These are phyloP conservation scores for Coelinius sp. DNA, from an alignment of 2,888 invertebrate genomes.

Conservation along the genomic window DNA sequence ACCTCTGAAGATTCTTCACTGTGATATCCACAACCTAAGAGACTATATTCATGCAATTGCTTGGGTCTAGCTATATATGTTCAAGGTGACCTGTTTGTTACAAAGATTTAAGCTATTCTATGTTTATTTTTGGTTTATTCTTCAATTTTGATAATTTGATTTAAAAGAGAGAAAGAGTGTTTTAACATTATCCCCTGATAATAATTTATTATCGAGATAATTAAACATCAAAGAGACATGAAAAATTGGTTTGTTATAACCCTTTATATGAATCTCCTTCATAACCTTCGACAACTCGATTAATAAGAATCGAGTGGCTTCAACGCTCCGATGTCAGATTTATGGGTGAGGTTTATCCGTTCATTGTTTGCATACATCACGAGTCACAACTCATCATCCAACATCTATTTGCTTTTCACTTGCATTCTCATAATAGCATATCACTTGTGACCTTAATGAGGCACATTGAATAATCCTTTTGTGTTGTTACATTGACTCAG, in stretches of 20 bases:
- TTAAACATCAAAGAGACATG: too few species aligned
- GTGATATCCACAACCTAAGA: conserved; percentile 24
- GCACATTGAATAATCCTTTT: neutral
- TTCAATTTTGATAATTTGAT: too few species aligned
- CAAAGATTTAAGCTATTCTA: too few species aligned
- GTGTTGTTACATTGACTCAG: neutral
- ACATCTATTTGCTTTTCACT: neutral
- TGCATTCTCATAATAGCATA: neutral
- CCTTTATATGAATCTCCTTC: too few species aligned
- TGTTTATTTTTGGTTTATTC: too few species aligned
- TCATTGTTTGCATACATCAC: conserved; percentile 35
- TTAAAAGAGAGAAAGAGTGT: too few species aligned
- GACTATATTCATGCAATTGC: conserved; percentile 28
- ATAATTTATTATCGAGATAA: too few species aligned
- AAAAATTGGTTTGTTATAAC: too few species aligned
- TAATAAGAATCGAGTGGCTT: too few species aligned
- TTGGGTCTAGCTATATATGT: neutral
- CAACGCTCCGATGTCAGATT: neutral
- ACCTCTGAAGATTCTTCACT: neutral
- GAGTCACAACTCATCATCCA: conserved; percentile 23
- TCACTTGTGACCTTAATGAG: neutral
- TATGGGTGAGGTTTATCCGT: conserved; percentile 33
- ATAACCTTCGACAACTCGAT: too few species aligned
- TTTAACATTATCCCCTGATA: too few species aligned
- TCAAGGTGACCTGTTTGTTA: too few species aligned